A percentile compares a stretch with the other conserved stretches of the same genome.
phyloP scores from a whole-genome alignment of 2,888 invertebrate genomes.

The Chirona hameri region DNA sequence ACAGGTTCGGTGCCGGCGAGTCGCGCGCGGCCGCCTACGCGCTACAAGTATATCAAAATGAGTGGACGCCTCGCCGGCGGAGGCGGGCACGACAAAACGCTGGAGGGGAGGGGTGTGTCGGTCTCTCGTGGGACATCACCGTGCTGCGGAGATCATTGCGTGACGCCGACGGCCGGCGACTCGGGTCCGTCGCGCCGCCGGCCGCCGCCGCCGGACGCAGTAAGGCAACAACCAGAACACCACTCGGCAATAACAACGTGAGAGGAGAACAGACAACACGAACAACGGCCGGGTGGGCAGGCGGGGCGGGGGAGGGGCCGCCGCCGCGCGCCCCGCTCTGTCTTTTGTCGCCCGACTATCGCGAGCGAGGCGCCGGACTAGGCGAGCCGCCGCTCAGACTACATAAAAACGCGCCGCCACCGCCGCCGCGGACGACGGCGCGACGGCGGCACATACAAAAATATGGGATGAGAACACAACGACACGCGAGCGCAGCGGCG shows the following conservation, averaged over 20 bases:
- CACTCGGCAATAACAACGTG: conserved; percentile 9
- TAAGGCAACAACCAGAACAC: conserved; percentile 10
- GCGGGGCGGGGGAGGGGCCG: background rate
- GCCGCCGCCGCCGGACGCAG: background rate
- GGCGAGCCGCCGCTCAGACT: background rate
- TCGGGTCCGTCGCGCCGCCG: background rate
- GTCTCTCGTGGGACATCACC: background rate
- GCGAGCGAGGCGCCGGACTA: background rate
- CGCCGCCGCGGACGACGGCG: background rate
- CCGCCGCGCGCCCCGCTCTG: background rate
- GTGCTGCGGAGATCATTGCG: conserved; percentile 2
- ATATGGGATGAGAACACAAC: conserved; percentile 27
- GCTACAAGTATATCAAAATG: conserved; percentile 23
- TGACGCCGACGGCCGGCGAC: background rate
- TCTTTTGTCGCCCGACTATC: background rate
- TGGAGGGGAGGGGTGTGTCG: background rate
- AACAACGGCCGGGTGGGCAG: background rate
- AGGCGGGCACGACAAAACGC: background rate
- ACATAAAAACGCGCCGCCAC: background rate
- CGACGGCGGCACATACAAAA: conserved; percentile 26
- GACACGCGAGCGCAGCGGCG: background rate
- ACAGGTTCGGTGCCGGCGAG: background rate
- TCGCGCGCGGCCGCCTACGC: background rate
- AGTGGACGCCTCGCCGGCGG: conserved; percentile 6
- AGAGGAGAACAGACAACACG: conserved; percentile 25